These are phyloP conservation scores for Telmatherina bonti DNA, from an alignment of 2,797 vertebrate species.

Conservation along the genomic window DNA sequence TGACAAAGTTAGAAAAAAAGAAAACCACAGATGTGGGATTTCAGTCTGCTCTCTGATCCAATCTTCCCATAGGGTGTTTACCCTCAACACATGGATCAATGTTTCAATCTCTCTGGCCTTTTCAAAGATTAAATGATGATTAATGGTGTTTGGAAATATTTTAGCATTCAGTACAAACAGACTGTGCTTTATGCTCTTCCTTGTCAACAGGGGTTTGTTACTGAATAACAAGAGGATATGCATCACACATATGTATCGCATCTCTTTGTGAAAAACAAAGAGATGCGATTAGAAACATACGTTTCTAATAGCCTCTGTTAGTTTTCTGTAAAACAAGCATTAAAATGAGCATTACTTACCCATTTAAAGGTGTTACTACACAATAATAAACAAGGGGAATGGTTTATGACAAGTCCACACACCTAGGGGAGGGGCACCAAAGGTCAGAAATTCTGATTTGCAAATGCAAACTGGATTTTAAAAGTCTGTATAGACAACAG, in stretches of 20 bases:
- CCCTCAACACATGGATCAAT: conserved; percentile 41
- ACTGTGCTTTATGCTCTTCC: conserved; percentile 7
- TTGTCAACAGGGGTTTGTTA: not conserved
- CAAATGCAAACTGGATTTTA: too few species aligned
- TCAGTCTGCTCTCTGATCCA: conserved; percentile 16
- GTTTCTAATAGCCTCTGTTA: too few species aligned
- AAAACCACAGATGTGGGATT: conserved; percentile 29
- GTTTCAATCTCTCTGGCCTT: conserved; percentile 26
- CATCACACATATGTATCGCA: not conserved
- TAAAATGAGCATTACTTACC: too few species aligned
- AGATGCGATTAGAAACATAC: too few species aligned
- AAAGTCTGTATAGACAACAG: too few species aligned
- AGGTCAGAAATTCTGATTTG: too few species aligned
- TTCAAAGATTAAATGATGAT: conserved; percentile 42
- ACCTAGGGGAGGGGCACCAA: too few species aligned
- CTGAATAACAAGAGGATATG: not conserved
- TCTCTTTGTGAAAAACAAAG: too few species aligned
- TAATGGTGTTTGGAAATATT: conserved; percentile 38
- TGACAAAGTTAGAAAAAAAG: conserved; percentile 24
- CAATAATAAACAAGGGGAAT: too few species aligned
- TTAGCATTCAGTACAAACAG: not conserved
- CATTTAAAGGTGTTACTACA: too few species aligned
- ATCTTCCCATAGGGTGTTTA: conserved; percentile 54
- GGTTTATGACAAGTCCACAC: too few species aligned
- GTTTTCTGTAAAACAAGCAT: too few species aligned